phyloP scores from a whole-genome alignment of 1,140 invertebrate species.

The Trachymyrmex septentrionalis region DNA sequence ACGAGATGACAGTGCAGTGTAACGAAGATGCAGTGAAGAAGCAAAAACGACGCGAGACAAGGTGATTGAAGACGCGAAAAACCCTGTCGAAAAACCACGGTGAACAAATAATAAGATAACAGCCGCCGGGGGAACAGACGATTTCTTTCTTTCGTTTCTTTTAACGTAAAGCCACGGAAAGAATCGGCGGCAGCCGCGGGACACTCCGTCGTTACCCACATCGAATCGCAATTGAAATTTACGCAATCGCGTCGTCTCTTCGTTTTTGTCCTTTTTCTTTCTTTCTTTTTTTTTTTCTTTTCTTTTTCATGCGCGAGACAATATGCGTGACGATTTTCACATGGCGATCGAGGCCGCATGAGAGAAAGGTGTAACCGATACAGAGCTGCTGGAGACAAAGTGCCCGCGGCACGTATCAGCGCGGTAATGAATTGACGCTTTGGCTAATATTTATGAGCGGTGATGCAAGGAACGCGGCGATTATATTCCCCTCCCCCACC shows the following conservation, averaged over 20 bases:
- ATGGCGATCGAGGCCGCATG: slow-evolving; percentile 17
- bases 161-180: slow-evolving; percentile 1
- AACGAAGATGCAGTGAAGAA: neutral
- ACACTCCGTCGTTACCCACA: slow-evolving; percentile 44
- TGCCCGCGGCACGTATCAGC: slow-evolving; percentile 18
- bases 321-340: slow-evolving; percentile 28
- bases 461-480: slow-evolving; percentile 48
- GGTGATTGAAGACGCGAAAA: neutral
- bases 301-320: neutral
- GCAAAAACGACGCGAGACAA: slow-evolving; percentile 15
- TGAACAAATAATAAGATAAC: slow-evolving; percentile 8
- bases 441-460: slow-evolving; percentile 60
- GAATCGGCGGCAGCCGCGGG: slow-evolving; percentile 3
- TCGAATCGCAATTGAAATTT: slow-evolving; percentile 47
- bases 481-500: neutral
- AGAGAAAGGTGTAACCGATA: slow-evolving; percentile 45
- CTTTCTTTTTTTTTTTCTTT: neutral
- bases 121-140: neutral
- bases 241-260: slow-evolving; percentile 4
- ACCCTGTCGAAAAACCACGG: slow-evolving; percentile 9
- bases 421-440: slow-evolving; percentile 66
- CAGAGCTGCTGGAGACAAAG: slow-evolving; percentile 38
- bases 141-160: slow-evolving; percentile 48
- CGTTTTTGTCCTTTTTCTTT: too few species aligned
- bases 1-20: too few species aligned